Base-by-base conservation (phyloP, 2,888 invertebrate genomes). In the Colletes collaris region DNA sequence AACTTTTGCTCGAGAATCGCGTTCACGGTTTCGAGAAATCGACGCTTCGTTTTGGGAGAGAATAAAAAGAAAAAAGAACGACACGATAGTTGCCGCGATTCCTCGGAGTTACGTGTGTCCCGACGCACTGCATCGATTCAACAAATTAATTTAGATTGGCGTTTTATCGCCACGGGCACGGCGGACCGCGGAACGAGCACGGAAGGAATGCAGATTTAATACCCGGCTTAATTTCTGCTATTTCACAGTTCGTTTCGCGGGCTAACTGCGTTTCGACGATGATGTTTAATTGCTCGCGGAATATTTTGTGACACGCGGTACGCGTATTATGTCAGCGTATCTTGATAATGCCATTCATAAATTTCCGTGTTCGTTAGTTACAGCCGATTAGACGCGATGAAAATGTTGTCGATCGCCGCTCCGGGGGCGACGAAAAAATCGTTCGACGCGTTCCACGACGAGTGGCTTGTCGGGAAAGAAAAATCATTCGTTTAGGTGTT, bases 131-230 rank as follows among this genome's bases (percentile, higher is more conserved):
- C 56, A 64, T 79, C 80, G 67, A 16, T 50, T 46, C 66, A 19
- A 68, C 80, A 62, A 81, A 81, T 81, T 72, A 80, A 81, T 81
- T 81, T 66, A 69, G 63, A 81, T 74, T 13, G 74, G 16, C 75
- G 70, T 62, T 81, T 75, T 79, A 81, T 75, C 80, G 66, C 13
- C 49, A 11, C n/a, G 8, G 13, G 62, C 44, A 10, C 53, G 27
- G 67, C 46, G 53, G 46, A 4, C 44, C 52, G 62, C 59, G 74
- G 74, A 46, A 50, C 52, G 52, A 62, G 63, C 52, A 52, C 65
- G 58, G 16, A 53, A 69, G 70, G 79, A 82, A 82, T 79, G 78
- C 72, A 59, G 69, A 74, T 76, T 75, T 72, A 73, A 59, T 67
- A 46, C 56, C 52, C 56, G 46, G 55, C 72, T 67, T 72, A 81